Base-by-base conservation (phyloP, 2,113 vertebrate genomes). In the Sorex araneus region DNA sequence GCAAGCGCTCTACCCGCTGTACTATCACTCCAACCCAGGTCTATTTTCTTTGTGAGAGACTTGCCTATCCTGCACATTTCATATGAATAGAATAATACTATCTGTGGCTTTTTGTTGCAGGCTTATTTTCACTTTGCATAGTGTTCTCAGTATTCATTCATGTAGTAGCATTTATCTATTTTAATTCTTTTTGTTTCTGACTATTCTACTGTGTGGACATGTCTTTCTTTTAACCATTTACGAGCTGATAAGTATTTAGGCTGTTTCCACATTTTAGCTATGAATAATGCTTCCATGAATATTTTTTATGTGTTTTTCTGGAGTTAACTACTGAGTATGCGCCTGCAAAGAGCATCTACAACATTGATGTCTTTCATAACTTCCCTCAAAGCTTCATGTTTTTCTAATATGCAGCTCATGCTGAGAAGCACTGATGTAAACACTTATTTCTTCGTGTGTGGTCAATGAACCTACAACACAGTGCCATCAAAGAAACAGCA, bases 361-460 rank as follows among this genome's bases (percentile, higher is more conserved):
- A 27, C 16, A 9, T 3, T 40, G 12, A 10, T 57, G 4, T 30
- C 34, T 54, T 75, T 63, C 15, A 23, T 67, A 86, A 87, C 18
- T 25, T 63, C 3, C 40, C 54, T 30, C 4, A 3, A 9, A 6
- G 18, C 19, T 60, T 60, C 21, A 60, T 23, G 4, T 43, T 30
- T n/a, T 57, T 64, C 40, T 47, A 36, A 63, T n/a, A 9, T 64
- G 30, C 2, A 70, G 10, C 66, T 27, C 8, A 9, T 13, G 4
- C 27, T 76, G 50, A 93, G 78, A 73, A 34, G 10, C 36, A 15
- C n/a, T 50, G 73, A 15, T 36, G 74, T 84, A 84, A 60, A 90
- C 67, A 6, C 12, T 30, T 45, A 21, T 57, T 64, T 54, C 57
- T 84, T 27, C 64, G 4, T 47, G 5, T 25, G 19, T 47, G 43